These are phyloP conservation scores for Natator depressus DNA, from an alignment of 2,113 vertebrate genomes.

Conservation along the genomic window DNA sequence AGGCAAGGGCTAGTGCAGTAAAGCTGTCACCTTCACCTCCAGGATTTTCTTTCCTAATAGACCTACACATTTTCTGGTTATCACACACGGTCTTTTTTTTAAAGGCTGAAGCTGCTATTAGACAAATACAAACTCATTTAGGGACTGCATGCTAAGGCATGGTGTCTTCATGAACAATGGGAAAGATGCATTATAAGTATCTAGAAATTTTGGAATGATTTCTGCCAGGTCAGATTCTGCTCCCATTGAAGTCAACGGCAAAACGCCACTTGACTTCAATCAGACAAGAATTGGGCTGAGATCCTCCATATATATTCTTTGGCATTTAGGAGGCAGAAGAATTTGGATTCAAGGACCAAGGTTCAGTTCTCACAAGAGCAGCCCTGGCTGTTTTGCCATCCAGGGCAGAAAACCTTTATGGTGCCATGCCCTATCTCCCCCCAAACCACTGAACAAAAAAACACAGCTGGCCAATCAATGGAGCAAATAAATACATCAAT, in stretches of 20 bases:
- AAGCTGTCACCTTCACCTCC: constrained; percentile 77
- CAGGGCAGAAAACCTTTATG: not conserved
- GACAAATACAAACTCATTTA: constrained; percentile 63
- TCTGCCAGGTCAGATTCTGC: not conserved
- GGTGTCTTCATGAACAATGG: constrained; percentile 19
- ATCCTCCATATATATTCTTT: too few relatives aligned
- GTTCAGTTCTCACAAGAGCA: not conserved
- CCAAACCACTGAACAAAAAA: not conserved
- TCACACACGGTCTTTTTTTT: constrained; percentile 53
- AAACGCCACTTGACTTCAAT: not conserved
- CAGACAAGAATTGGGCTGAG: not conserved
- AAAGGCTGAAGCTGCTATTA: constrained; percentile 63
- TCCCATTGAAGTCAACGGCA: not conserved
- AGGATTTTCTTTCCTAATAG: constrained; percentile 78
- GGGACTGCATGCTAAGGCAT: not conserved
- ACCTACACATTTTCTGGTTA: constrained; percentile 60
- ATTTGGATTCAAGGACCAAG: rapidly evolving
- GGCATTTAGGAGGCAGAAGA: rapidly evolving
- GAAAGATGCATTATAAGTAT: not conserved
- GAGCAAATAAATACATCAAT: too few relatives aligned
- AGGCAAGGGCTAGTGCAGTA: constrained; percentile 68
- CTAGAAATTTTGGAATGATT: not conserved
- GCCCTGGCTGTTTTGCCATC: too few relatives aligned
- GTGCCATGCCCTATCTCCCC: not conserved
- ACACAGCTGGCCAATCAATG: too few relatives aligned